Evolutionary conservation across 2,888 invertebrate species (phyloP).

Genomic region (Abscondita cerata): DNA sequence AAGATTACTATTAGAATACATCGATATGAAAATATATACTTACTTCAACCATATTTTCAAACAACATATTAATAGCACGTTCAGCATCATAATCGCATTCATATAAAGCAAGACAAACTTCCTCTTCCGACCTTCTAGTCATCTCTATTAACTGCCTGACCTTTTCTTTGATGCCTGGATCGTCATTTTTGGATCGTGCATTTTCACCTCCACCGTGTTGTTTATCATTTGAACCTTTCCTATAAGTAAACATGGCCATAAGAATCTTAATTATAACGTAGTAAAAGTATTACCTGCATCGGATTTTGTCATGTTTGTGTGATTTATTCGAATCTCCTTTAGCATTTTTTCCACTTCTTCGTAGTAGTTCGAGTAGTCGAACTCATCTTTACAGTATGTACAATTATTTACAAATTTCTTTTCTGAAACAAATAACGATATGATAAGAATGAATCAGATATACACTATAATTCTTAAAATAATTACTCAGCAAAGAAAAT

Average conservation of each 20-base stretch:
- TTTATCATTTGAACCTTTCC: slow-evolving; percentile 54
- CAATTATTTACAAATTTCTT: slow-evolving; percentile 76
- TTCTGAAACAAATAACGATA: slow-evolving; percentile 59
- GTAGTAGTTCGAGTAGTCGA: slow-evolving; percentile 73
- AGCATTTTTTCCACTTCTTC: slow-evolving; percentile 64
- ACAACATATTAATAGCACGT: slow-evolving; percentile 80
- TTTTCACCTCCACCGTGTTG: slow-evolving; percentile 50
- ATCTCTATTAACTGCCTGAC: slow-evolving; percentile 88
- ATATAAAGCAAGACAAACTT: slow-evolving; percentile 90
- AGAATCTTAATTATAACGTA: neutral
- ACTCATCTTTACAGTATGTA: slow-evolving; percentile 81
- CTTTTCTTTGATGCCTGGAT: slow-evolving; percentile 69
- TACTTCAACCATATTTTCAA: slow-evolving; percentile 70
- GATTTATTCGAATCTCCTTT: slow-evolving; percentile 54
- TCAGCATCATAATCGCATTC: slow-evolving; percentile 91
- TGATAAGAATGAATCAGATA: neutral
- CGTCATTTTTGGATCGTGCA: slow-evolving; percentile 59
- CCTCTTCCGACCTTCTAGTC: slow-evolving; percentile 88
- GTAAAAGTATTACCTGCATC: slow-evolving; percentile 49
- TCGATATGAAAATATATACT: slow-evolving; percentile 6
- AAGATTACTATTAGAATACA: neutral
- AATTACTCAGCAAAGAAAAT: neutral
- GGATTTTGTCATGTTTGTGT: slow-evolving; percentile 57
- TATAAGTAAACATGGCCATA: slow-evolving; percentile 20
- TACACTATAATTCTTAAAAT: neutral